phyloP scores from a whole-genome alignment of 1,140 invertebrate genomes.

The Andrena cerasifolii region DNA sequence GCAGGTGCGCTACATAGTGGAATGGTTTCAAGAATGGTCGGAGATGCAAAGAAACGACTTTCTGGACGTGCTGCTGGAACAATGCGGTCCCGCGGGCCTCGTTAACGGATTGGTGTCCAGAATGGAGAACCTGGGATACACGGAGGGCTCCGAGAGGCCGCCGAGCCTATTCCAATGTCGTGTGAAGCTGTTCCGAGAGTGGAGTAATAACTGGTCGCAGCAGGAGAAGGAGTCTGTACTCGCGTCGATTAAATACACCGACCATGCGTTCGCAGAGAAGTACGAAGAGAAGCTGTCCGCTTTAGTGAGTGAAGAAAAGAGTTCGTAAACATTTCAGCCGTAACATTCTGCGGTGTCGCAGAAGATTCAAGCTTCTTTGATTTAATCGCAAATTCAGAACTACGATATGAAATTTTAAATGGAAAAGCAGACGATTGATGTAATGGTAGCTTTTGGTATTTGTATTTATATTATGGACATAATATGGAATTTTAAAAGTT shows the following conservation, averaged over 20 bases:
- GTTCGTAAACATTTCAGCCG: conserved; percentile 23
- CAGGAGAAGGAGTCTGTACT: conserved; percentile 89
- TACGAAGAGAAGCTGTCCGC: conserved; percentile 84
- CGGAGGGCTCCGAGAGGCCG: conserved; percentile 85
- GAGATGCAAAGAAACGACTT: conserved; percentile 93
- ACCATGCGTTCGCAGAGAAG: conserved; percentile 87
- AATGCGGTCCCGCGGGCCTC: conserved; percentile 83
- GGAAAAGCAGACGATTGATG: not conserved
- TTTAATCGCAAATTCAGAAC: conserved; percentile 12
- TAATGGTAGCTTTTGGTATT: conserved; percentile 36
- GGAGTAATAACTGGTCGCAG: conserved; percentile 91
- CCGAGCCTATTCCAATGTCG: conserved; percentile 94
- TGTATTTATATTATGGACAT: conserved; percentile 33
- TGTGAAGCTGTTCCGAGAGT: conserved; percentile 93
- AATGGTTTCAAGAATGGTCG: conserved; percentile 95
- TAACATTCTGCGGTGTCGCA: not conserved
- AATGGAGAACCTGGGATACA: conserved; percentile 86
- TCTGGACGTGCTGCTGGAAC: conserved; percentile 88
- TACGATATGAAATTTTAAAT: not conserved
- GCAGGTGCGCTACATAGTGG: conserved; percentile 89
- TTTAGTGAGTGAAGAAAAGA: conserved; percentile 51
- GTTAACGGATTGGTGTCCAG: conserved; percentile 89
- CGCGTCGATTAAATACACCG: conserved; percentile 86
- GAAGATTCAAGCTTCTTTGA: conserved; percentile 6
- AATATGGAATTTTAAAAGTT: not conserved